Evolutionary conservation across 2,113 vertebrate species (phyloP).

Genomic region (Campylomormyrus numenius): DNA sequence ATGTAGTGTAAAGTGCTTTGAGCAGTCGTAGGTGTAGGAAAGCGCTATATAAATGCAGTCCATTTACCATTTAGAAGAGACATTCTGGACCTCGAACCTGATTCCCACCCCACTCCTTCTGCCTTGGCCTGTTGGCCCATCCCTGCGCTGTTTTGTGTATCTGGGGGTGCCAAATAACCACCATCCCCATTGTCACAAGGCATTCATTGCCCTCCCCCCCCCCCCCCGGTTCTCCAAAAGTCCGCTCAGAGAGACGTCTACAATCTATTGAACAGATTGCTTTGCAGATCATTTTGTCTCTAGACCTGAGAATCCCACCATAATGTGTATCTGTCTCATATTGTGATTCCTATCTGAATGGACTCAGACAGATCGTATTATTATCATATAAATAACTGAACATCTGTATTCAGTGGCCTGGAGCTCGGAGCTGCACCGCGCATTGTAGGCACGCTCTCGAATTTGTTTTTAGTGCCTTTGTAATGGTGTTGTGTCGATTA

Average conservation of each 20-base stretch:
- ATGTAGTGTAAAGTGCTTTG: too few species aligned
- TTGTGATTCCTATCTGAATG: slow-evolving; percentile 40
- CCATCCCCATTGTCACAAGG: slow-evolving; percentile 23
- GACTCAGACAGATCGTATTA: slow-evolving; percentile 44
- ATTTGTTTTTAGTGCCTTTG: slow-evolving; percentile 19
- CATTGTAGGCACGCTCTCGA: slow-evolving; percentile 35
- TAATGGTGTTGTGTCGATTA: slow-evolving; percentile 14
- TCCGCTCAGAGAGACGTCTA: slow-evolving; percentile 13
- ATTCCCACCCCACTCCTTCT: not conserved
- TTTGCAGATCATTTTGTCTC: slow-evolving; percentile 50
- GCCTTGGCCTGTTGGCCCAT: not conserved
- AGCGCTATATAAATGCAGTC: too few species aligned
- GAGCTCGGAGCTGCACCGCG: slow-evolving; percentile 42
- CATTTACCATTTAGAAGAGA: not conserved
- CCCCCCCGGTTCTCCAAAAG: slow-evolving; percentile 1
- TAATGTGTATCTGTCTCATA: slow-evolving; percentile 45
- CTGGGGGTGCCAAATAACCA: not conserved
- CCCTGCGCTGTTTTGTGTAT: not conserved
- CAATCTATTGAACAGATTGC: slow-evolving; percentile 47
- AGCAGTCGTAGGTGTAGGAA: too few species aligned
- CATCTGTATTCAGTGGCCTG: slow-evolving; percentile 43
- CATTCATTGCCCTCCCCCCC: slow-evolving; percentile 23
- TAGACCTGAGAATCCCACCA: slow-evolving; percentile 31
- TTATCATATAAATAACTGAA: slow-evolving; percentile 64
- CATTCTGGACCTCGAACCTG: not conserved